A percentile compares a stretch with the other conserved stretches of the same genome.
Evolutionary conservation across 2,113 vertebrate genomes (phyloP).

Genomic region (Ptychochromis oligacanthus): DNA sequence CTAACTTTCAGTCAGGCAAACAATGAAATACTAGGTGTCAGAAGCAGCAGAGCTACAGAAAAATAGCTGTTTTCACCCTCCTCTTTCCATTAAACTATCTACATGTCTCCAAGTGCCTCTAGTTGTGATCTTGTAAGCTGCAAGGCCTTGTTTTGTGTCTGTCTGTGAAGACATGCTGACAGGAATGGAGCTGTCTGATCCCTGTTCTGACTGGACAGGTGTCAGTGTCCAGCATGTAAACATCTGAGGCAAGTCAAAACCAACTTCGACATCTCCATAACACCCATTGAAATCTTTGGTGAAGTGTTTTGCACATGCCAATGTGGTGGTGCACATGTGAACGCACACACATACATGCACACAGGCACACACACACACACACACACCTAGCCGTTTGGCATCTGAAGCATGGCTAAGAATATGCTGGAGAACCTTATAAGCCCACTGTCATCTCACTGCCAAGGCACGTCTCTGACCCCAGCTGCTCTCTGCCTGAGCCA

Average conservation of each 20-base stretch:
- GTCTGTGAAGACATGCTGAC: slow-evolving; percentile 39
- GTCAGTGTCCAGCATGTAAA: slow-evolving; percentile 45
- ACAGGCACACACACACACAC: background rate
- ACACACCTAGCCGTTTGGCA: background rate
- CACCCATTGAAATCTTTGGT: background rate
- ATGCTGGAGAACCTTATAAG: slow-evolving; percentile 25
- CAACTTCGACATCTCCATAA: background rate
- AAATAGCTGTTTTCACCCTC: slow-evolving; percentile 20
- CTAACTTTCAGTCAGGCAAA: slow-evolving; percentile 9
- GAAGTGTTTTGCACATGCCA: background rate
- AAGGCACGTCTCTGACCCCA: slow-evolving; percentile 56
- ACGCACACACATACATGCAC: background rate
- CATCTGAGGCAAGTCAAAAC: slow-evolving; percentile 32
- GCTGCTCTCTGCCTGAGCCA: slow-evolving; percentile 46
- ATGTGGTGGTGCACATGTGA: background rate
- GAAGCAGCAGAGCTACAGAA: slow-evolving; percentile 28
- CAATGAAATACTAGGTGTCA: slow-evolving; percentile 31
- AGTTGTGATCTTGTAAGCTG: slow-evolving; percentile 18
- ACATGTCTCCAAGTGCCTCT: slow-evolving; percentile 9
- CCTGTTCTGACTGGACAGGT: slow-evolving; percentile 46
- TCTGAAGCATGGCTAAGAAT: slow-evolving; percentile 45
- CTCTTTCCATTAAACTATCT: slow-evolving; percentile 30
- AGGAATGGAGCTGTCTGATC: slow-evolving; percentile 42
- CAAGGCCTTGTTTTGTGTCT: slow-evolving; percentile 33
- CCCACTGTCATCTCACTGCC: slow-evolving; percentile 28